Conservation (phyloP, 2,797 vertebrate genomes). For the Chloroceryle inda region DNA sequence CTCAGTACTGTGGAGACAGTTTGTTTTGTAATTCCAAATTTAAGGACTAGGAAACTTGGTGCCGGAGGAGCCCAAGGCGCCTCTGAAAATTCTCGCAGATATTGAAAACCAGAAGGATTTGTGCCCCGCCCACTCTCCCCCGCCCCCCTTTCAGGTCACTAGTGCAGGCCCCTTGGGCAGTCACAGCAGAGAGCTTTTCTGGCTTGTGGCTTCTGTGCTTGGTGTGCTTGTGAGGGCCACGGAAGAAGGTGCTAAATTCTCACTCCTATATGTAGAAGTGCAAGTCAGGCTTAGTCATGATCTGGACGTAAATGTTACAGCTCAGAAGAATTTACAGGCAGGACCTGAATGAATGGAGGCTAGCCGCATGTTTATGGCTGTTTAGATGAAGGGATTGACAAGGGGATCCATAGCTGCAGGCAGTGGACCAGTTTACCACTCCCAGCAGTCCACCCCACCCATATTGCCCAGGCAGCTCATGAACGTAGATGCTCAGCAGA, state of each 20-base stretch:
- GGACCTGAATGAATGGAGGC: neutral
- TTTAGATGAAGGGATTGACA: neutral
- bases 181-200: neutral
- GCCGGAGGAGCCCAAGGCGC: neutral
- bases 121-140: neutral
- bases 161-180: neutral
- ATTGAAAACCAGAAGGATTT: neutral
- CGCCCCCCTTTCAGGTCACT: accelerated
- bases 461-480: neutral
- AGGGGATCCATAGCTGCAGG: neutral
- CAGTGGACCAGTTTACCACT: neutral
- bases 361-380: neutral
- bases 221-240: accelerated
- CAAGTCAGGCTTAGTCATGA: neutral
- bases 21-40: neutral
- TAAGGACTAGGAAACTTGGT: neutral
- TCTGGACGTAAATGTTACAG: neutral
- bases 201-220: neutral
- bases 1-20: neutral
- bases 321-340: neutral
- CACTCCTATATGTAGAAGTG: neutral
- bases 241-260: neutral
- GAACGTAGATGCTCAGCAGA: neutral
- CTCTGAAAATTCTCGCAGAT: neutral
- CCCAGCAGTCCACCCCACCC: neutral